Conservation (phyloP, 2,113 vertebrate genomes). For the Chionodraco myersi region DNA sequence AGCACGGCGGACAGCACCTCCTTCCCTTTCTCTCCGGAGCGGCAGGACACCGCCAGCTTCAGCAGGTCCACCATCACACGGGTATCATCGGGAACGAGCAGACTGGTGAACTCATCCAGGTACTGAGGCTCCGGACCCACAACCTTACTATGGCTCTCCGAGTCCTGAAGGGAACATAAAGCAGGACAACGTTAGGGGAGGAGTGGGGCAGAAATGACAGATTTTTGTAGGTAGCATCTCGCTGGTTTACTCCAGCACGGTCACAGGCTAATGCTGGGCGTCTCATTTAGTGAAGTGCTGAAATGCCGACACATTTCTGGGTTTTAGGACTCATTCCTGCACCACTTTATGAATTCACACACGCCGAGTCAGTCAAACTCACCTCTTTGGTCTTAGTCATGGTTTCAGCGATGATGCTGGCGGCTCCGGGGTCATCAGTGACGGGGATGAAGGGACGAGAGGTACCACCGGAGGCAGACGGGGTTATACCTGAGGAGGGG, state of each 20-base stretch:
- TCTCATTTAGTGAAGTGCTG: too few relatives aligned
- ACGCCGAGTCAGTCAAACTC: neutral
- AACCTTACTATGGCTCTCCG: conserved; percentile 92
- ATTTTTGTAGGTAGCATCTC: too few relatives aligned
- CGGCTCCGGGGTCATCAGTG: conserved; percentile 97
- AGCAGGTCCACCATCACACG: conserved; percentile 95
- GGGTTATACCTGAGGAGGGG: conserved; percentile 93
- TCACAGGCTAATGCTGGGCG: too few relatives aligned
- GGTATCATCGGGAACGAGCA: conserved; percentile 94
- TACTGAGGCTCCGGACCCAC: conserved; percentile 94
- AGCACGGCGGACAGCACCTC: conserved; percentile 96
- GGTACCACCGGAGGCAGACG: conserved; percentile 90
- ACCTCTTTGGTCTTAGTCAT: conserved; percentile 99
- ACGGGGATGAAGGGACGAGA: conserved; percentile 98
- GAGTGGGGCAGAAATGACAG: too few relatives aligned
- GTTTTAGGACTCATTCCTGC: too few relatives aligned
- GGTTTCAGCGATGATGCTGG: conserved; percentile 98
- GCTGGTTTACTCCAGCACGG: too few relatives aligned
- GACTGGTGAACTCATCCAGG: conserved; percentile 95
- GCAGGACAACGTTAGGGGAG: too few relatives aligned
- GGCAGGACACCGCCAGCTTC: conserved; percentile 93
- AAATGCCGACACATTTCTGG: too few relatives aligned
- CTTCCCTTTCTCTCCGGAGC: conserved; percentile 92
- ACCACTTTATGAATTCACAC: too few relatives aligned
- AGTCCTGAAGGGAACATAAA: conserved; percentile 83